Evolutionary conservation across 2,888 invertebrate genomes (phyloP).

Genomic region (Drosophila crucigera): DNA sequence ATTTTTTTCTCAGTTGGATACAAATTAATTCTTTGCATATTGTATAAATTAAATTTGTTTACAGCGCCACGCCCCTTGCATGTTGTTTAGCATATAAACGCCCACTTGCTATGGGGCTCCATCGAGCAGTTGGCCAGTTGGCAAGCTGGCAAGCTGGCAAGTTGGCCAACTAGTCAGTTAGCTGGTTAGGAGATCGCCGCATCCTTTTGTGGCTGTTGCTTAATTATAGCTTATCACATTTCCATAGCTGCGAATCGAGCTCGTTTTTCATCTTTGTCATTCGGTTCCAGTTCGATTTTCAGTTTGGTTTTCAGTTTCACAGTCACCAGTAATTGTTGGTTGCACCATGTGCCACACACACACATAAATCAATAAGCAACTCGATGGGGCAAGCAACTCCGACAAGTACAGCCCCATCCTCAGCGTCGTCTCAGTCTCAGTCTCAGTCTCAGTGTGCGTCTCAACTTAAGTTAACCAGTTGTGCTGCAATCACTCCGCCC

Average conservation of each 20-base stretch:
- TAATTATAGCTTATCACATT: conserved; percentile 85
- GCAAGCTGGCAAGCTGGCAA: not conserved
- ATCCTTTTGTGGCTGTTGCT: conserved; percentile 61
- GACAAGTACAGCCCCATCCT: conserved; percentile 12
- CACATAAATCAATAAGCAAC: conserved; percentile 76
- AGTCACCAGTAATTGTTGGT: conserved; percentile 73
- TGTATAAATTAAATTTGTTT: conserved; percentile 84
- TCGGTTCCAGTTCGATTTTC: conserved; percentile 24
- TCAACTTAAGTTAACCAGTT: conserved; percentile 6
- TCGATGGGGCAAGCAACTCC: not conserved
- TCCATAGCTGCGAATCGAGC: conserved; percentile 80
- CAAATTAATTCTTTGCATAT: conserved; percentile 82
- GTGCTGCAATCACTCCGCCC: conserved; percentile 1
- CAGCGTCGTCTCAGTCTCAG: not conserved
- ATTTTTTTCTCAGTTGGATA: conserved; percentile 19
- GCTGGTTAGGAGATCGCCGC: conserved; percentile 23
- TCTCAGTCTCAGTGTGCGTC: not conserved
- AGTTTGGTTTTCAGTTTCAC: conserved; percentile 8
- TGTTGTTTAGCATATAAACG: conserved; percentile 84
- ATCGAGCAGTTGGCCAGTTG: not conserved
- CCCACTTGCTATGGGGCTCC: conserved; percentile 52
- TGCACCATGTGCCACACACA: conserved; percentile 52
- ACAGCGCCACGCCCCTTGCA: conserved; percentile 82
- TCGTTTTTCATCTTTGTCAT: conserved; percentile 83
- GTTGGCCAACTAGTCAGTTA: not conserved